Base-by-base conservation (phyloP, 2,113 vertebrate genomes). In the Forbesichthys papilliferus region DNA sequence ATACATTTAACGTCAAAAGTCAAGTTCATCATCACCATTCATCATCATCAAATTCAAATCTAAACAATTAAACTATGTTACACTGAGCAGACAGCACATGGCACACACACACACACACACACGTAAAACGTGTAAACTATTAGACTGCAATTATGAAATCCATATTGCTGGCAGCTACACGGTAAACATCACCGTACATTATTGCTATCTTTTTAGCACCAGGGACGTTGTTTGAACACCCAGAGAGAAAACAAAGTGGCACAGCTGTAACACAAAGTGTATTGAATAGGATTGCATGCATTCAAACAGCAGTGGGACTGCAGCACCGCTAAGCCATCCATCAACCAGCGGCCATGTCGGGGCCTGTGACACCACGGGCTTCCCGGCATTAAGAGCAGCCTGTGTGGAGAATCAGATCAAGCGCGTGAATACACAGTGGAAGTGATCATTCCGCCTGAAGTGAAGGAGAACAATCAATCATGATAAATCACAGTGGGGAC, bases 321-420 rank as follows among this genome's bases (percentile, higher is more conserved):
- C 11, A 14, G 34, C 34, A 42, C 14, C 13, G 16, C 14, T n/a
- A 10, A 74, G 69, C 65, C 56, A 64, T 73, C 80, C 64, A 59
- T 81, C 71, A 66, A 53, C 55, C 9, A 12, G 14, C 61, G 69
- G 57, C 18, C 27, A 11, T 54, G 9, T 58, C 69, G 5, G 1
- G 11, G 48, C 64, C 55, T 5, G 65, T 69, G 61, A 71, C 68
- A 66, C 55, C 51, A 9, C 7, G 58, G 75, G 58, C 68, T 49
- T 76, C 66, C 18, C 61, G 70, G 74, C 74, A 71, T 69, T 76
- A 74, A 81, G 79, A 74, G 62, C 36, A 52, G 65, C 68, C 71
- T 51, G 16, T 76, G 72, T 61, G 36, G 64, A 77, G 72, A 71
- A 78, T 84, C 68, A 77, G 80, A 82, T 80, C 77, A 70, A 86